A percentile compares a stretch with the other conserved stretches of the same genome.
Conservation (phyloP, 2,888 invertebrate genomes). For the Creontiades dilutus region DNA sequence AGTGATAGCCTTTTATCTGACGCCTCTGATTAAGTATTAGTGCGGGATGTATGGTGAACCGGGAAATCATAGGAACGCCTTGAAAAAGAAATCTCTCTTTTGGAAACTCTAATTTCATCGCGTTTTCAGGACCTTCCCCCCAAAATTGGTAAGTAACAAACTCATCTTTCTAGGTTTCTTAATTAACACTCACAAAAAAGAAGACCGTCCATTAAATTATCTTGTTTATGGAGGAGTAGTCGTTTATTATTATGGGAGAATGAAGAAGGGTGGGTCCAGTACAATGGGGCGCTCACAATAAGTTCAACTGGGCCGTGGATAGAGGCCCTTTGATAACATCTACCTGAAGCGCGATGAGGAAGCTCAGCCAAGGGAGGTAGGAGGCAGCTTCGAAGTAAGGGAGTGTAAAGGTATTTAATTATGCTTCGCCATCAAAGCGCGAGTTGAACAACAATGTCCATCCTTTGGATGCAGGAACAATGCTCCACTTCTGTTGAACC, state of each 20-base stretch:
- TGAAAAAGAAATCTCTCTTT: too few relatives aligned
- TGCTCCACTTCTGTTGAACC: conserved; percentile 37
- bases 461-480: conserved; percentile 55
- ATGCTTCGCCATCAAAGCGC: conserved; percentile 58
- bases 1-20: too few relatives aligned
- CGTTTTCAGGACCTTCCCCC: too few relatives aligned
- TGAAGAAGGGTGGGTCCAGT: neutral
- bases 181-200: neutral
- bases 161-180: neutral
- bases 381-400: conserved; percentile 24
- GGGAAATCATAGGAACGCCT: too few relatives aligned
- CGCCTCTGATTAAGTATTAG: too few relatives aligned
- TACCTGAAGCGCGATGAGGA: neutral
- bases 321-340: conserved; percentile 29
- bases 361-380: neutral
- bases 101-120: too few relatives aligned
- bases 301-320: conserved; percentile 16
- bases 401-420: conserved; percentile 60
- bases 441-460: conserved; percentile 62
- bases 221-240: conserved; percentile 32
- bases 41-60: too few relatives aligned
- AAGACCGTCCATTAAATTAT: conserved; percentile 38
- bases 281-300: conserved; percentile 41
- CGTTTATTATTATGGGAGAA: conserved; percentile 18
- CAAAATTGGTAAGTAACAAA: too few relatives aligned